Percentiles rank a stretch among this genome's conserved stretches.
These are phyloP conservation scores for Rotaria sp. DNA, from an alignment of 2,888 invertebrate genomes.

Conservation along the genomic window DNA sequence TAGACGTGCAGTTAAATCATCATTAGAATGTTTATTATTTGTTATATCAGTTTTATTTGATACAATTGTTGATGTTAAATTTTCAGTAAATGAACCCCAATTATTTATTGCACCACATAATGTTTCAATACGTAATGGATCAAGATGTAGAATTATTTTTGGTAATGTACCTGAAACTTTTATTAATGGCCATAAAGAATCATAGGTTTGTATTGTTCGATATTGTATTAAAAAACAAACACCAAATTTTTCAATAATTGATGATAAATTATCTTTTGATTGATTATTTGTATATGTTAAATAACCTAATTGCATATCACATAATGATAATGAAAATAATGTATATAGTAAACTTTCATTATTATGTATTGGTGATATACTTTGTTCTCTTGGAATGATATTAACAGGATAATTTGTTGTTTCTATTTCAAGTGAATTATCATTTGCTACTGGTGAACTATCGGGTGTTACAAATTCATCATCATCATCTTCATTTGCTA, in stretches of 20 bases:
- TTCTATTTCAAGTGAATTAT: neutral
- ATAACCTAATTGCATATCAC: slow-evolving; percentile 2
- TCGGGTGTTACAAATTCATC: neutral
- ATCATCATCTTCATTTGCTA: neutral
- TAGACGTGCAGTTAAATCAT: neutral
- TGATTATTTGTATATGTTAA: neutral
- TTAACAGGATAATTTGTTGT: neutral
- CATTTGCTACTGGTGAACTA: neutral
- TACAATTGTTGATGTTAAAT: neutral
- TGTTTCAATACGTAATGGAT: neutral
- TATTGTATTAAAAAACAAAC: slow-evolving; percentile 9
- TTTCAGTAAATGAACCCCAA: slow-evolving; percentile 18
- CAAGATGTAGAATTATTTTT: neutral
- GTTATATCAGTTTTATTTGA: neutral
- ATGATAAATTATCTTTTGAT: neutral
- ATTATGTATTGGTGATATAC: neutral
- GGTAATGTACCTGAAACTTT: slow-evolving; percentile 4
- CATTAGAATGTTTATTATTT: neutral
- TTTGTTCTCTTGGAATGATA: neutral
- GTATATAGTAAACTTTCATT: neutral
- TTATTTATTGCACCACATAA: slow-evolving; percentile 18
- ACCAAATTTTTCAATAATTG: slow-evolving; percentile 6
- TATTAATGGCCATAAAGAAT: neutral
- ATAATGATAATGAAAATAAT: slow-evolving; percentile 26
- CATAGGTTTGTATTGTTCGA: neutral